These are phyloP conservation scores for Lacerta viridis DNA, from an alignment of 2,797 vertebrate genomes.

Conservation along the genomic window DNA sequence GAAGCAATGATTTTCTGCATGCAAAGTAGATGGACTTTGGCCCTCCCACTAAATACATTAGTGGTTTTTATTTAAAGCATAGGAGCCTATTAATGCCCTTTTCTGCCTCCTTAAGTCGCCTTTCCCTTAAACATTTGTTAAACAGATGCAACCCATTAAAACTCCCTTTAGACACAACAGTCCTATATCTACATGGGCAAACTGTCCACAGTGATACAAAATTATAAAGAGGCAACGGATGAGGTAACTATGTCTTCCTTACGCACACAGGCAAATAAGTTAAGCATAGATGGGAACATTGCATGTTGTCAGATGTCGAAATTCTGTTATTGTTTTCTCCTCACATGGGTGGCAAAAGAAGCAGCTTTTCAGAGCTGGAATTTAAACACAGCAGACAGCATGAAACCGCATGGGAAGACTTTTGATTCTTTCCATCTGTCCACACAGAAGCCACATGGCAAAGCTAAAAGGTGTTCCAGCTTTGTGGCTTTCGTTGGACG, in stretches of 20 bases:
- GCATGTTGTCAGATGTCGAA: background rate
- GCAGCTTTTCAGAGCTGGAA: accelerated
- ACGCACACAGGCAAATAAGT: background rate
- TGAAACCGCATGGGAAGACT: constrained; percentile 22
- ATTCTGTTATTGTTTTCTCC: background rate
- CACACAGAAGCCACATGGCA: constrained; percentile 49
- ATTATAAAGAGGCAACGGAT: too few species aligned
- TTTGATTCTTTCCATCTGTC: constrained; percentile 34
- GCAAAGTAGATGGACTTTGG: too few species aligned
- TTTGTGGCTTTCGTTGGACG: background rate
- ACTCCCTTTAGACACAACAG: too few species aligned
- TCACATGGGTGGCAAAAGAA: accelerated
- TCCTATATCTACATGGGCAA: background rate
- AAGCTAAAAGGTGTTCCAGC: background rate
- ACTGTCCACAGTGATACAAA: background rate
- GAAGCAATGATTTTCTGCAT: too few species aligned
- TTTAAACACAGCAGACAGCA: background rate
- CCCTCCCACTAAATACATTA: too few species aligned
- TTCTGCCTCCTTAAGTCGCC: background rate
- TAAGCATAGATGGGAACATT: background rate
- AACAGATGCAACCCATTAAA: background rate
- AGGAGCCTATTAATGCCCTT: background rate
- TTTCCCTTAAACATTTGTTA: background rate
- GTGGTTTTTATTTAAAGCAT: too few species aligned
- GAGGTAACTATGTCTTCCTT: background rate